Conservation (phyloP, 2,113 vertebrate genomes). For the Symphodus melops region DNA sequence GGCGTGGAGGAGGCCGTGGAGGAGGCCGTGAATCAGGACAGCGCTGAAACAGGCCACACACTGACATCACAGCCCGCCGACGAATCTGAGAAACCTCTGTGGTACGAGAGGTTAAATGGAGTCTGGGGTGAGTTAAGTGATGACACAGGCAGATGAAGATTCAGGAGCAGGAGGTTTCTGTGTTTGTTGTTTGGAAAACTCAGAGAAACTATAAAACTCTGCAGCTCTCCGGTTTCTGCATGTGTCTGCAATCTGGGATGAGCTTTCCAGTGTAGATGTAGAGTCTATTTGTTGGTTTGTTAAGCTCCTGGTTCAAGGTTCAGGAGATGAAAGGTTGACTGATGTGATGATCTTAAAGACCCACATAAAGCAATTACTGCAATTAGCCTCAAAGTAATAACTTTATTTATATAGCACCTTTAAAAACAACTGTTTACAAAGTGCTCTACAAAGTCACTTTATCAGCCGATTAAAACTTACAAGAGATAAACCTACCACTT, state of each 20-base stretch:
- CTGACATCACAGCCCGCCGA: constrained; percentile 51
- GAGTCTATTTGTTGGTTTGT: not conserved
- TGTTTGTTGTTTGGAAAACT: constrained; percentile 1
- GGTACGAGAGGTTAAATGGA: not conserved
- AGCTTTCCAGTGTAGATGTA: not conserved
- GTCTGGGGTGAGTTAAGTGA: constrained; percentile 46
- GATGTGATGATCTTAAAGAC: too few species aligned
- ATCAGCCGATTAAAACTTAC: too few species aligned
- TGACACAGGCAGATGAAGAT: constrained; percentile 51
- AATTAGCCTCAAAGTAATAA: too few species aligned
- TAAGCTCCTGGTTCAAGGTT: too few species aligned
- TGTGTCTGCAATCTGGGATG: not conserved
- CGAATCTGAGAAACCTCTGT: constrained; percentile 1
- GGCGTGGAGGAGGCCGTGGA: constrained; percentile 32
- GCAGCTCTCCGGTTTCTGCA: not conserved
- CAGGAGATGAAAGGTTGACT: not conserved
- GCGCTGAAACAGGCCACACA: constrained; percentile 47
- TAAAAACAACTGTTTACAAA: too few species aligned
- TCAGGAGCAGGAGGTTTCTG: constrained; percentile 18
- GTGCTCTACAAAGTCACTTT: too few species aligned
- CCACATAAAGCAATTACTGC: too few species aligned
- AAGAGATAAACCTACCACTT: too few species aligned
- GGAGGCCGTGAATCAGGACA: constrained; percentile 48
- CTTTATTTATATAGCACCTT: too few species aligned
- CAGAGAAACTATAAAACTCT: not conserved